phyloP scores from a whole-genome alignment of 1,140 invertebrate species.

The Zeugodacus cucurbitae region DNA sequence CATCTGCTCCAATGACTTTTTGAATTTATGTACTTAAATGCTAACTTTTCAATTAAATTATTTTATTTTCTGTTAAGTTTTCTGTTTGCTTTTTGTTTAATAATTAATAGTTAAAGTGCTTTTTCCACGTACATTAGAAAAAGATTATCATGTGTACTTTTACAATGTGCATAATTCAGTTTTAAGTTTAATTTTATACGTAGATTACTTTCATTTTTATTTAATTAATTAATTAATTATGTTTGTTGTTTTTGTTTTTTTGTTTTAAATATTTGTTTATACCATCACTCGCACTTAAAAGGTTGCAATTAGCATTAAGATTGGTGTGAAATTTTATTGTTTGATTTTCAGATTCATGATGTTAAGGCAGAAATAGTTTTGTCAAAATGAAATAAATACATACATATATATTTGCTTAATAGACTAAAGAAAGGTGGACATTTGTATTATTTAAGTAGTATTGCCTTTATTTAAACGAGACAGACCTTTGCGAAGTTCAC shows the following conservation, averaged over 20 bases:
- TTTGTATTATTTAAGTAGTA: background rate
- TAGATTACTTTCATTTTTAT: background rate
- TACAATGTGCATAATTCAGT: slow-evolving; percentile 24
- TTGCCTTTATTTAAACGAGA: background rate
- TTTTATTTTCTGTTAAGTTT: background rate
- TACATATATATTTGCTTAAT: background rate
- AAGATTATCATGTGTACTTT: slow-evolving; percentile 8
- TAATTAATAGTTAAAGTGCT: slow-evolving; percentile 7
- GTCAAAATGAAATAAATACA: background rate
- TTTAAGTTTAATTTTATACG: slow-evolving; percentile 1
- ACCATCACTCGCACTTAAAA: background rate
- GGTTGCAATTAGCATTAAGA: background rate
- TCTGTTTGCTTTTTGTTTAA: background rate
- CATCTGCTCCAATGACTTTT: background rate
- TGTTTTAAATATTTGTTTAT: background rate
- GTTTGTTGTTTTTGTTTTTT: background rate
- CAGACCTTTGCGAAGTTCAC: background rate
- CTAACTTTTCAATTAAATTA: background rate
- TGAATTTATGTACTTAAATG: background rate
- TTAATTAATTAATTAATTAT: background rate
- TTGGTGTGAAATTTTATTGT: slow-evolving; percentile 26
- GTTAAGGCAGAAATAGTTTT: slow-evolving; percentile 24
- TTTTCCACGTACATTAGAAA: slow-evolving; percentile 15
- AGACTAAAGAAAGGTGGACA: background rate
- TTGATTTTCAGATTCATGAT: slow-evolving; percentile 14